These are phyloP conservation scores for Habroteleia sp. DNA, from an alignment of 2,888 invertebrate genomes.

Conservation along the genomic window DNA sequence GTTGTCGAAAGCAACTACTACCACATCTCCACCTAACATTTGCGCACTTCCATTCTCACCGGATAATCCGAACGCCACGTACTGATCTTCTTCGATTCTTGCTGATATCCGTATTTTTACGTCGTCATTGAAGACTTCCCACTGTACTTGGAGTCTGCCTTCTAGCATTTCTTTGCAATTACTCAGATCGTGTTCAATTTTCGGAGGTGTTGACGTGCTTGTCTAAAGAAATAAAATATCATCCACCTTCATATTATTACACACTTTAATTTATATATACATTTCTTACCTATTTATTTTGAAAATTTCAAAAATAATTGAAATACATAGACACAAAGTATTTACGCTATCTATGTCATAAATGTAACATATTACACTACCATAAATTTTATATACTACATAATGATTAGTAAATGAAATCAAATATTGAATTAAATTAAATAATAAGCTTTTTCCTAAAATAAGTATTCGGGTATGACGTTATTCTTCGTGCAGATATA, in stretches of 20 bases:
- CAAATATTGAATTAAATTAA: not conserved
- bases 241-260: not conserved
- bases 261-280: not conserved
- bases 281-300: not conserved
- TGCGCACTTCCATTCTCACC: conserved; percentile 88
- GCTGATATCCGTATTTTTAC: conserved; percentile 91
- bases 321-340: too few relatives aligned
- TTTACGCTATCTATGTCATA: too few relatives aligned
- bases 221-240: conserved; percentile 84
- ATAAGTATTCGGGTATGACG: too few relatives aligned
- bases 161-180: conserved; percentile 93
- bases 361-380: too few relatives aligned
- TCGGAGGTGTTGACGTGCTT: conserved; percentile 87
- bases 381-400: too few relatives aligned
- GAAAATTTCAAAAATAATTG: too few relatives aligned
- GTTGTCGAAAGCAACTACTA: conserved; percentile 88
- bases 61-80: conserved; percentile 93
- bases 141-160: conserved; percentile 91
- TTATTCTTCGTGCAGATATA: too few relatives aligned
- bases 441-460: too few relatives aligned
- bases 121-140: conserved; percentile 90
- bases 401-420: not conserved
- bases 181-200: conserved; percentile 80
- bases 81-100: conserved; percentile 90
- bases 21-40: conserved; percentile 92